Evolutionary conservation across 2,113 vertebrate genomes (phyloP).

Genomic region (Spea bombifrons): DNA sequence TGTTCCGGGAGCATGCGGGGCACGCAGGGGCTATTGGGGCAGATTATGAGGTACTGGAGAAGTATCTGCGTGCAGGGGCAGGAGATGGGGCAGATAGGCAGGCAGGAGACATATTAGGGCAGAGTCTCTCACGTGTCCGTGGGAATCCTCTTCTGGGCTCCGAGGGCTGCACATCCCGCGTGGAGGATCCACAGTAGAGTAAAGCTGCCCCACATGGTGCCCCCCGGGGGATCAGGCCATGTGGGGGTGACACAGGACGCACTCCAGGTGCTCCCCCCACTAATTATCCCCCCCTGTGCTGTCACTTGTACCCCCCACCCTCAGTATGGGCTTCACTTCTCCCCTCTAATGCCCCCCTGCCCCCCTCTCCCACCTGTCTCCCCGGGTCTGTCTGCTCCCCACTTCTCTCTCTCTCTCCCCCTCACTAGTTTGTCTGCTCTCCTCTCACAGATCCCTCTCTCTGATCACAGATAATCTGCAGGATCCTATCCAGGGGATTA

Average conservation of each 20-base stretch:
- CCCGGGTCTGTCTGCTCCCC: neutral
- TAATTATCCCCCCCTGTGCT: neutral
- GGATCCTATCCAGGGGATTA: conserved; percentile 17
- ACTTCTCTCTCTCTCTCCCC: neutral
- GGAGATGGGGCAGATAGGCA: neutral
- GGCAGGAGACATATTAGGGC: neutral
- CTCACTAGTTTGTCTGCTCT: neutral
- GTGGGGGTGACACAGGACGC: neutral
- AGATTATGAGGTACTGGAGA: too few species aligned
- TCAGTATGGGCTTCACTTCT: neutral
- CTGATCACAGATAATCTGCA: conserved; percentile 37
- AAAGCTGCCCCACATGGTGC: conserved; percentile 3
- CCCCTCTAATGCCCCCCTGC: neutral
- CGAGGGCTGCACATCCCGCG: neutral
- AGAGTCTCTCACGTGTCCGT: conserved; percentile 5
- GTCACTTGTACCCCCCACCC: neutral
- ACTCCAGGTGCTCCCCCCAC: neutral
- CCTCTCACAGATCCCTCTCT: neutral
- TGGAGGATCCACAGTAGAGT: neutral
- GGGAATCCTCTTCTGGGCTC: neutral
- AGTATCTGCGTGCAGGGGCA: neutral
- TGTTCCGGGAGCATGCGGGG: too few species aligned
- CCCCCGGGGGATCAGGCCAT: conserved; percentile 3
- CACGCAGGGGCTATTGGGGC: too few species aligned
- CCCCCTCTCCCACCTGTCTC: neutral